Evolutionary conservation across 2,888 invertebrate species (phyloP).

Genomic region (Drosophila aldrichi): DNA sequence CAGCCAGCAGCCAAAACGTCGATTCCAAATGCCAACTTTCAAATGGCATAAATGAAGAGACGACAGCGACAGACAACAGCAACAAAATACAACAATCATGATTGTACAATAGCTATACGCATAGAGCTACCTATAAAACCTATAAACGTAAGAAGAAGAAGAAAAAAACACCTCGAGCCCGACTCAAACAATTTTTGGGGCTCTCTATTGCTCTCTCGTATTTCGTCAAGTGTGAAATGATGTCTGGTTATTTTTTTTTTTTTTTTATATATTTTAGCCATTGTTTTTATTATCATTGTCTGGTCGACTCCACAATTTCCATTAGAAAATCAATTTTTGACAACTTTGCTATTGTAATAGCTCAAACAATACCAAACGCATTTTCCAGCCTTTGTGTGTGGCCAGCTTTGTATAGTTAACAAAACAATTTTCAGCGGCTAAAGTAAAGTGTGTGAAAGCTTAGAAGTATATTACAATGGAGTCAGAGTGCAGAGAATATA

Average conservation of each 20-base stretch:
- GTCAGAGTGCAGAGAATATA: not conserved
- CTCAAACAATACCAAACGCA: slow-evolving; percentile 42
- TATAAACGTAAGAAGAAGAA: slow-evolving; percentile 14
- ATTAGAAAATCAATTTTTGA: slow-evolving; percentile 72
- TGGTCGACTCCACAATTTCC: slow-evolving; percentile 45
- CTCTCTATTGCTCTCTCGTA: slow-evolving; percentile 16
- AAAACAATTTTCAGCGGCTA: slow-evolving; percentile 18
- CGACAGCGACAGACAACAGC: slow-evolving; percentile 43
- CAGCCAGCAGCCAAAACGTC: slow-evolving; percentile 43
- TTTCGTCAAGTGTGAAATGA: slow-evolving; percentile 67
- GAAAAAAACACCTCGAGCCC: slow-evolving; percentile 18
- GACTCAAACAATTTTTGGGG: slow-evolving; percentile 5
- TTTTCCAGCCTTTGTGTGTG: slow-evolving; percentile 53
- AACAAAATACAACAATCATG: slow-evolving; percentile 24
- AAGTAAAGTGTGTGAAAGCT: slow-evolving; percentile 11
- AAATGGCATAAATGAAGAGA: slow-evolving; percentile 74
- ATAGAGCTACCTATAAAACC: slow-evolving; percentile 43
- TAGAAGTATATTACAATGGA: slow-evolving; percentile 4
- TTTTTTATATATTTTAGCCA: slow-evolving; percentile 13
- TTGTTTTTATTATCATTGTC: slow-evolving; percentile 52
- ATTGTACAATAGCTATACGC: slow-evolving; percentile 48
- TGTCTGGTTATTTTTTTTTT: slow-evolving; percentile 20
- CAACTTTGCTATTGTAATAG: slow-evolving; percentile 62
- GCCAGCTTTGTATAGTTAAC: slow-evolving; percentile 27
- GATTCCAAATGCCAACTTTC: slow-evolving; percentile 79